Conservation (phyloP, 2,888 invertebrate genomes). For the Nomada fucata region DNA sequence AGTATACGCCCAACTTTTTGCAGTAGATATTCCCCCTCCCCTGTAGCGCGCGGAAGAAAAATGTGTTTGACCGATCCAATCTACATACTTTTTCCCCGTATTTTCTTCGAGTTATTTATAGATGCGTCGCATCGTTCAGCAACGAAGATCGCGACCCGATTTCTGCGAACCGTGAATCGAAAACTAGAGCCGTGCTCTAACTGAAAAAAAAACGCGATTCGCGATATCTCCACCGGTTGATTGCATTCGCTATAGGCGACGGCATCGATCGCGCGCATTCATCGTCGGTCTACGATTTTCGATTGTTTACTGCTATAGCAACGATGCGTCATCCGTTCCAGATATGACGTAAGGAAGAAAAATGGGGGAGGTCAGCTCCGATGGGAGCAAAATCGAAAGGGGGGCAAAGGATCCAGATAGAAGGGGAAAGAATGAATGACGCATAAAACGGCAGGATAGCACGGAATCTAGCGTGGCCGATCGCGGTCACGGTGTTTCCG, state of each 20-base stretch:
- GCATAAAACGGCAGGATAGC: constrained; percentile 35
- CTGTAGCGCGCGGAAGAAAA: not conserved
- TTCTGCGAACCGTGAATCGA: constrained; percentile 22
- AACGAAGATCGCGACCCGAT: constrained; percentile 16
- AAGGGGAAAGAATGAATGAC: constrained; percentile 33
- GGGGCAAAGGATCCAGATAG: not conserved
- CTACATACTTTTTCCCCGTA: not conserved
- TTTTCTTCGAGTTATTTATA: constrained; percentile 30
- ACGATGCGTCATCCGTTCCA: constrained; percentile 17
- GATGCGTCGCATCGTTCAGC: constrained; percentile 6
- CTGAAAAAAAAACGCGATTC: not conserved
- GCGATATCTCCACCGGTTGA: not conserved
- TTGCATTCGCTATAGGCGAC: not conserved
- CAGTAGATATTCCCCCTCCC: not conserved
- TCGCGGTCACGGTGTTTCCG: constrained; percentile 22
- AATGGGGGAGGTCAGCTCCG: not conserved
- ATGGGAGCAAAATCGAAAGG: not conserved
- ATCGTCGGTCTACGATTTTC: constrained; percentile 14
- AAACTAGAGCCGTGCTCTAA: not conserved
- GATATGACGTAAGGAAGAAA: constrained; percentile 28
- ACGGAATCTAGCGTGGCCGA: constrained; percentile 27
- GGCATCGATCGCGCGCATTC: not conserved
- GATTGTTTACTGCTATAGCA: constrained; percentile 12
- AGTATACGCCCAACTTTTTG: constrained; percentile 69
- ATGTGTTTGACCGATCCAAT: not conserved